Conservation (phyloP, 2,888 invertebrate genomes). For the Helleia helle region DNA sequence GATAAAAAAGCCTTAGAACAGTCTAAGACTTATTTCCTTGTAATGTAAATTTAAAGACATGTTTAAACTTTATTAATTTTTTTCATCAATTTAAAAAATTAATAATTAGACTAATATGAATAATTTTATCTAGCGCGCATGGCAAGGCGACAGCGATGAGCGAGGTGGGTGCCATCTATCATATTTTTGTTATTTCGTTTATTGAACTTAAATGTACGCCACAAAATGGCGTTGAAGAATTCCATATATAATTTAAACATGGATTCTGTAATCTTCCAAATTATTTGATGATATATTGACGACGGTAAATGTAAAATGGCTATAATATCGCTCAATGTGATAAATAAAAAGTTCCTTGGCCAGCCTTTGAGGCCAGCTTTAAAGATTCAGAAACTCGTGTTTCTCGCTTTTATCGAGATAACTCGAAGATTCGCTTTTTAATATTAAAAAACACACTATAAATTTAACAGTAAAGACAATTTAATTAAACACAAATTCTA, state of each 20-base stretch:
- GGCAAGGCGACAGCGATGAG: conserved; percentile 3
- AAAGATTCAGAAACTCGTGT: conserved; percentile 25
- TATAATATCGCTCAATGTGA: conserved; percentile 4
- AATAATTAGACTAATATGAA: conserved; percentile 5
- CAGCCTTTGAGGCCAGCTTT: not conserved
- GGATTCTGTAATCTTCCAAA: not conserved
- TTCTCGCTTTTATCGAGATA: conserved; percentile 26
- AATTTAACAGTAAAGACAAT: too few species aligned
- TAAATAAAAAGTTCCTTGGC: conserved; percentile 6
- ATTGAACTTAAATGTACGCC: not conserved
- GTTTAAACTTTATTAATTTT: too few species aligned
- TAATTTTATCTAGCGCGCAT: conserved; percentile 2
- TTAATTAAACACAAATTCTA: too few species aligned
- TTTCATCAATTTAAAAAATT: not conserved
- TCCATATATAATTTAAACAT: not conserved
- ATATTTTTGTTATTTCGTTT: not conserved
- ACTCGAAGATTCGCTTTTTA: conserved; percentile 24
- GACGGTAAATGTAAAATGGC: not conserved
- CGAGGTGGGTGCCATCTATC: conserved; percentile 2
- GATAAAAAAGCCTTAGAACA: too few species aligned
- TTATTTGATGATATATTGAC: too few species aligned
- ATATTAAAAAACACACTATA: too few species aligned
- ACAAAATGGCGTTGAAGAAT: not conserved
- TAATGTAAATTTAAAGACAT: too few species aligned
- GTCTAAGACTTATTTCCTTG: too few species aligned